A percentile compares a stretch with the other conserved stretches of the same genome.
Evolutionary conservation across 2,113 vertebrate genomes (phyloP).

Genomic region (Muntiacus muntjak): DNA sequence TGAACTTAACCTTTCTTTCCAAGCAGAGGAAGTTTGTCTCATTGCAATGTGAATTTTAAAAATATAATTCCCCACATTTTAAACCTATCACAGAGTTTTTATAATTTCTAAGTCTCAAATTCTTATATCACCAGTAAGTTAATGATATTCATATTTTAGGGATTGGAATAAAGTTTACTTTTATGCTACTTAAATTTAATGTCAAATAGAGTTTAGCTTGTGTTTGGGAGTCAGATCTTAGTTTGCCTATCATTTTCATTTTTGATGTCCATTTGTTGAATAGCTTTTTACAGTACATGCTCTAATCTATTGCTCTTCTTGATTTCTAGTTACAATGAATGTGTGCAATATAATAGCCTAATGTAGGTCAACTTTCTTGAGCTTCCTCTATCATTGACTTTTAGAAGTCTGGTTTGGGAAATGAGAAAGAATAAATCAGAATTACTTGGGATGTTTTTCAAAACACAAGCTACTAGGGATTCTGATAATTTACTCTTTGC

Average conservation of each 20-base stretch:
- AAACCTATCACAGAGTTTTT: background rate
- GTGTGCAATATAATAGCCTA: background rate
- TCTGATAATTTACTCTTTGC: background rate
- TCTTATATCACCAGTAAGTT: background rate
- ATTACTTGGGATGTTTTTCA: constrained; percentile 18
- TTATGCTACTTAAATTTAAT: constrained; percentile 36
- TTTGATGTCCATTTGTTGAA: background rate
- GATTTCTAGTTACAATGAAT: background rate
- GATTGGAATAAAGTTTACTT: background rate
- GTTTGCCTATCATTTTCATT: constrained; percentile 10
- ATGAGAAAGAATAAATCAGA: background rate
- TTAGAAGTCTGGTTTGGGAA: background rate
- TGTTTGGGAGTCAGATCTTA: constrained; percentile 3
- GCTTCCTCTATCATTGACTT: background rate
- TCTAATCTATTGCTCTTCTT: background rate
- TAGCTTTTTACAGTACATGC: background rate
- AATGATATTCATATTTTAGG: constrained; percentile 1
- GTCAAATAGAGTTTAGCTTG: background rate
- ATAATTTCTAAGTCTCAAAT: constrained; percentile 9
- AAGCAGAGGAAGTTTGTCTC: background rate
- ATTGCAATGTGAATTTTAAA: background rate
- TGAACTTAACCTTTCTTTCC: background rate
- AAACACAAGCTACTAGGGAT: background rate
- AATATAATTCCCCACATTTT: background rate
- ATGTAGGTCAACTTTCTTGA: background rate